Evolutionary conservation across 2,113 vertebrate genomes (phyloP), one percentile per base, ranked within the genome.

Genomic region (Megaceryle maxima): DNA sequence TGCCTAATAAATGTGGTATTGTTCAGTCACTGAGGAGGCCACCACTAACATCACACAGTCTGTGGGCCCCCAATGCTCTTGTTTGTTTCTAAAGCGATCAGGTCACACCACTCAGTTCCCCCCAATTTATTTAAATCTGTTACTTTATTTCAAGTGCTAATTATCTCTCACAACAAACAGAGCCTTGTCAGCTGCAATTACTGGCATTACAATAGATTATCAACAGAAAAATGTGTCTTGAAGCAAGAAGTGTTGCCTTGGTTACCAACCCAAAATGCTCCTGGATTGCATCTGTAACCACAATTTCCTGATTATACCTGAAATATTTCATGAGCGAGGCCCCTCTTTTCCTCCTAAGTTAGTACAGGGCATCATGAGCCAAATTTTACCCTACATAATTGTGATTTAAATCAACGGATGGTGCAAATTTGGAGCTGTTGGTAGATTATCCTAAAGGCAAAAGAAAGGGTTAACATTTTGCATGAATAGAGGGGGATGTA

Each of bases 61-160:
- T 73, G 76, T 44, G 82, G 59, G 81, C 67, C 72, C 92, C 89
- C 82, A 97, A 94, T 92, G 76, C 91, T 97, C 94, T 53, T 90
- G 87, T 94, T 97, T 92, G 86, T 96, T 97, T 95, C 94, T 88
- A 35, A 94, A 97, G 95, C 13, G 28, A 95, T 84, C 81, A 59
- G 97, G 97, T 97, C 97, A 91, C 88, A 91, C 92, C 83, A 76
- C 84, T 87, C 91, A 63, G 95, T 94, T 90, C 83, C 79, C 81
- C 90, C 96, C 96, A 96, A 93, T 97, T 98, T 98, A 98, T 96
- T 97, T 96, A 97, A 98, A 97, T 97, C 96, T 97, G 97, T 97
- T 98, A 96, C 96, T 98, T 98, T 96, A 96, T 98, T 98, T 98
- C 97, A 98, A 98, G 97, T 97, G 97, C 96, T 98, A 98, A 98